Evolutionary conservation across 1,140 invertebrate species (phyloP).

Genomic region (Lepidurus apus): DNA sequence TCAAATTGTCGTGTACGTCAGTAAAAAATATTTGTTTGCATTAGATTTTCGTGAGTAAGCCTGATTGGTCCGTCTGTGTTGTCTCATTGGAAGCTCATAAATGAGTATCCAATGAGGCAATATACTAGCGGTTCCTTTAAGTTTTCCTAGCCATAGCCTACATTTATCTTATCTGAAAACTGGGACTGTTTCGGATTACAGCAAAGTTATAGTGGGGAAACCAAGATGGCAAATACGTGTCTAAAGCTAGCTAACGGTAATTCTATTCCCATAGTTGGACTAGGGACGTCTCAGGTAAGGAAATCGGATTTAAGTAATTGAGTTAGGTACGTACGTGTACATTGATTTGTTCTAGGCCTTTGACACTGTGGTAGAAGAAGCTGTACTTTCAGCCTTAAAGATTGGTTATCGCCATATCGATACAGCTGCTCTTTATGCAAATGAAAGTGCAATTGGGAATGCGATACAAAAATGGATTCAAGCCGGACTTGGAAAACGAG

Average conservation of each 20-base stretch:
- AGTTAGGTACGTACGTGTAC: not conserved
- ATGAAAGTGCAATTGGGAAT: conserved; percentile 46
- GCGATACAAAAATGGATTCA: conserved; percentile 45
- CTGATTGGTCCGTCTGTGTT: no score
- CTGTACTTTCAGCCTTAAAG: conserved; percentile 60
- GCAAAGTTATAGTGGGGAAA: no score
- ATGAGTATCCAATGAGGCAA: no score
- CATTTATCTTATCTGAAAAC: no score
- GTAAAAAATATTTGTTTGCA: no score
- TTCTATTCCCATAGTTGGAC: conserved; percentile 1
- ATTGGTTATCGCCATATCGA: conserved; percentile 65
- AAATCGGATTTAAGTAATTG: not conserved
- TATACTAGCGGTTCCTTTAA: no score
- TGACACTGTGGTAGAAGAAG: conserved; percentile 47
- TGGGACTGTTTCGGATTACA: no score
- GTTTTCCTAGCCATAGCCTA: no score
- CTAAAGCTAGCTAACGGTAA: conserved; percentile 22
- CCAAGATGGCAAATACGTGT: not conserved
- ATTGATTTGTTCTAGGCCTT: not conserved
- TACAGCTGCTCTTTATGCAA: conserved; percentile 57
- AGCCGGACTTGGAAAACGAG: conserved; percentile 42
- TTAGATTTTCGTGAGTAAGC: no score
- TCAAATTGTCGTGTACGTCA: no score
- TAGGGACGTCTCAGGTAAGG: conserved; percentile 24
- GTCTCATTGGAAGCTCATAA: no score